Evolutionary conservation across 2,888 invertebrate genomes (phyloP), one percentile per base, ranked within the genome.

Genomic region (Lordiphosa fenestrarum): DNA sequence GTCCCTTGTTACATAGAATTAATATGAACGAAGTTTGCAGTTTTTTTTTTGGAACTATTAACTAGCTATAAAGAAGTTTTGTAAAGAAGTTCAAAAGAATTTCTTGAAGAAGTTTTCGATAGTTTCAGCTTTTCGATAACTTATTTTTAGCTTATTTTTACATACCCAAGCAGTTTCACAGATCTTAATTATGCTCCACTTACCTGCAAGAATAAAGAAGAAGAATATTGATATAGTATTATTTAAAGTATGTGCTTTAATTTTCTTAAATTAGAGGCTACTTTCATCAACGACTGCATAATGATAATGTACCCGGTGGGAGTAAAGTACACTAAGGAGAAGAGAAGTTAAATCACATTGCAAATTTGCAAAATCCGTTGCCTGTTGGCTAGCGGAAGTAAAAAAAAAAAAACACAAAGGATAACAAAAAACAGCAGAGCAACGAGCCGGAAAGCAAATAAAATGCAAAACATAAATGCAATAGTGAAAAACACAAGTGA

Each of bases 381-480:
- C 30, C 30, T 30, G 30, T 30, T 30, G 30, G 30, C 30, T 30
- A 30, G 9, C 7, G 25, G 38, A 36, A 38, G 38, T 46, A 44
- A 37, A 39, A 30, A 33, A 33, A 42, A 15, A 23, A 48, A 49
- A 19, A 48, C 1, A 15, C 15, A 15, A 7, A 48, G 19, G 19
- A 19, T 19, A 19, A 19, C 19, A 19, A 19, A 19, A 48, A 33
- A 36, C 23, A 53, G 41, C 48, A 47, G 19, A 46, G 47, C 65
- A 65, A 61, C 66, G 58, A 73, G 57, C 58, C 59, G 70, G 53
- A 73, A 76, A 61, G 56, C 40, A 42, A 63, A 73, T 57, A 71
- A 44, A 53, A 52, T 52, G 57, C 44, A 37, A 50, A 63, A 62
- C 50, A 63, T 63, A 40, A 65, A 50, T 48, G 42, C 40, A 44